phyloP scores from a whole-genome alignment of 1,140 invertebrate genomes.

The Camponotus vicinus region DNA sequence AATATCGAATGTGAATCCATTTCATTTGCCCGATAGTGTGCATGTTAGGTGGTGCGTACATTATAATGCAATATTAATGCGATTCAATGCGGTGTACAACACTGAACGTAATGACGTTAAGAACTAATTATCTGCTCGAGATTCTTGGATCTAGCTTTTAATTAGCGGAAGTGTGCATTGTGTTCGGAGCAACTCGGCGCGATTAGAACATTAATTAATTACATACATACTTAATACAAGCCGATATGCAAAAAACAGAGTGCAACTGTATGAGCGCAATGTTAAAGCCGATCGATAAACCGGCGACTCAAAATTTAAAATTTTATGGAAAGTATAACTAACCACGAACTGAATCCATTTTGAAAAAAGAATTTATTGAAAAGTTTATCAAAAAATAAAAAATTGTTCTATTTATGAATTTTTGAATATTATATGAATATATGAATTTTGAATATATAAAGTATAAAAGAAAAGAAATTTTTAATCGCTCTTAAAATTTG shows the following conservation, averaged over 20 bases:
- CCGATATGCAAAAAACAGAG: neutral
- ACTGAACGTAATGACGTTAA: neutral
- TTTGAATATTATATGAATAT: neutral
- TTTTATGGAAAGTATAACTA: neutral
- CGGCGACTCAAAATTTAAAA: neutral
- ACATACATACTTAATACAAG: neutral
- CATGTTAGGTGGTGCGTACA: neutral
- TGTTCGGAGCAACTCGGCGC: neutral
- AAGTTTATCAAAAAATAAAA: neutral
- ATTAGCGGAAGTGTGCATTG: slow-evolving; percentile 9
- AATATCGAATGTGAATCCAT: slow-evolving; percentile 16
- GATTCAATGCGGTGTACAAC: neutral
- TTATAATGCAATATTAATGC: slow-evolving; percentile 30
- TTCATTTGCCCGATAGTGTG: slow-evolving; percentile 8
- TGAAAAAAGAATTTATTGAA: neutral
- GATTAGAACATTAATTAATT: slow-evolving; percentile 6
- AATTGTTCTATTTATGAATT: slow-evolving; percentile 12
- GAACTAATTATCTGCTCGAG: slow-evolving; percentile 18
- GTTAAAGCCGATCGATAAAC: slow-evolving; percentile 1
- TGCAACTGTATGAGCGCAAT: neutral
- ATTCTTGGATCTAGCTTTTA: slow-evolving; percentile 13
- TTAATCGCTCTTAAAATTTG: neutral
- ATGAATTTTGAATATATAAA: neutral
- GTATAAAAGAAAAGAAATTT: neutral
- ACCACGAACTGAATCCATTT: neutral